Evolutionary conservation across 1,140 invertebrate genomes (phyloP), one percentile per base, ranked within the genome.

Genomic region (Zaprionus davidi): DNA sequence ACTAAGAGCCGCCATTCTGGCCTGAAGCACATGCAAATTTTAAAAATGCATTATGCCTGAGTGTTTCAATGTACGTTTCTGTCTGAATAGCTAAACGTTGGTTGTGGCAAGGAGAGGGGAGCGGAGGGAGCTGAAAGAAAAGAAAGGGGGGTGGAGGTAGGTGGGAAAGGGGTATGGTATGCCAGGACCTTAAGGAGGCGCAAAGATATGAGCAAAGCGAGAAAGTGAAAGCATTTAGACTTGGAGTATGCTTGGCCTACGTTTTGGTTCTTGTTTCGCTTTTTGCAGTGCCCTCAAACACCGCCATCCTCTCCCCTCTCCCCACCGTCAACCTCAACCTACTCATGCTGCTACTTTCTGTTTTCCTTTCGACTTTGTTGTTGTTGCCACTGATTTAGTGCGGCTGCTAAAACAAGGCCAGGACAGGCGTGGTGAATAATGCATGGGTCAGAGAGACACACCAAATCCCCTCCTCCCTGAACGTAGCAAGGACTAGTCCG

Each of bases 1-100:
- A 81, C 77, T 79, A 80, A 83, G 79, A 71, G 82, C 60, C 72
- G 71, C 75, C 66, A 75, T 78, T 76, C 69, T 77, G 53, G 63
- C 59, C 44, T 74, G 66, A 67, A 78, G 80, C 63, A 69, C 68
- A 86, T 86, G 83, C 84, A 86, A 88, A 87, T 86, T 86, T 86
- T 71, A 86, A 65, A 87, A 88, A 88, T 86, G 84, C 77, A 87
- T 86, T 86, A 86, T 73, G 72, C 77, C 65, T 83, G 73, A 87
- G 83, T 86, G 77, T 87, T 74, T 80, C 60, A 82, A 77, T 70
- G 53, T 66, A 58, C 62, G 51, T 44, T 57, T 67, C 53, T 57
- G 36, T 15, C 49, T 38, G 63, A 66, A 66, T 56, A 53, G 62
- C 62, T 53, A 36, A 22, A 64, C 34, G 38, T 44, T 36, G 31